phyloP scores from a whole-genome alignment of 2,888 invertebrate genomes.

The Drosophila putrida region DNA sequence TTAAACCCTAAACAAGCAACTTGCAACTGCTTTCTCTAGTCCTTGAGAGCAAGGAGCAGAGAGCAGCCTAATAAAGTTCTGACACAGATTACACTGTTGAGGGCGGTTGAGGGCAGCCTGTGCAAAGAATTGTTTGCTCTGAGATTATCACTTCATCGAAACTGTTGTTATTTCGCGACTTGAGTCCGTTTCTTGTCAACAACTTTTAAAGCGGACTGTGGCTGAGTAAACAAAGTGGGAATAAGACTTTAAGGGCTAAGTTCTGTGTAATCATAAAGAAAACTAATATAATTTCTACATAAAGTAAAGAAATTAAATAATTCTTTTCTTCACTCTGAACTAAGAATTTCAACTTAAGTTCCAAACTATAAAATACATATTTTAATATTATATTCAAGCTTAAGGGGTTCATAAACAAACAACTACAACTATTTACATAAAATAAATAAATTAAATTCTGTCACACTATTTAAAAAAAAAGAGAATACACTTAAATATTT shows the following conservation, averaged over 20 bases:
- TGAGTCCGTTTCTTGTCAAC: conserved; percentile 11
- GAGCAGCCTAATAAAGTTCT: conserved; percentile 39
- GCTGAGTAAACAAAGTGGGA: neutral
- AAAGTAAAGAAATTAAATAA: no score
- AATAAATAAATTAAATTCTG: neutral
- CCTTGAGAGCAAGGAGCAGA: conserved; percentile 9
- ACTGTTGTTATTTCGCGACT: conserved; percentile 34
- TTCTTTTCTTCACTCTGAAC: no score
- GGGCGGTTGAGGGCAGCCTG: conserved; percentile 17
- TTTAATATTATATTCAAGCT: no score
- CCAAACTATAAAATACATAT: no score
- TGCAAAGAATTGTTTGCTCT: conserved; percentile 57
- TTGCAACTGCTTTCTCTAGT: neutral
- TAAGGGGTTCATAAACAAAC: neutral
- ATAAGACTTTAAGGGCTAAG: neutral
- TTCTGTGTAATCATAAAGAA: no score
- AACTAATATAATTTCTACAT: no score
- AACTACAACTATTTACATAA: neutral
- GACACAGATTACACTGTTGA: conserved; percentile 47
- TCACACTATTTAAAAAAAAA: neutral
- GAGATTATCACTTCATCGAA: conserved; percentile 70
- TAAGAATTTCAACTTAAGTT: no score
- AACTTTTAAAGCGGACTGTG: conserved; percentile 21
- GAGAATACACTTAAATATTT: neutral
- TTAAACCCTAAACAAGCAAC: conserved; percentile 52